Percentiles rank a stretch among this genome's conserved stretches.
Conservation (phyloP, 2,888 invertebrate genomes). For the Xestia rhomboidea region DNA sequence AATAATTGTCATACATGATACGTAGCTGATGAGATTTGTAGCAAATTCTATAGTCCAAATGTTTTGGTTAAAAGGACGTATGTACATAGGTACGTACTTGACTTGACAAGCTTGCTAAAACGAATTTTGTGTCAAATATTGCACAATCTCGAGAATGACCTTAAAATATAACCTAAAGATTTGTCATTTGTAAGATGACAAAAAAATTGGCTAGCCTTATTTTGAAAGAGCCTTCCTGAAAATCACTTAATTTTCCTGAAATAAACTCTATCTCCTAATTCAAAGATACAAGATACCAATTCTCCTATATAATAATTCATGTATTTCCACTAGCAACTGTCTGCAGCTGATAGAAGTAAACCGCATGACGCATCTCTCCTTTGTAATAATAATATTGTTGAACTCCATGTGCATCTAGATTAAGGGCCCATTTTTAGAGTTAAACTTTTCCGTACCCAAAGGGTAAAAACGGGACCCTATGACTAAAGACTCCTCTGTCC, state of each 20-base stretch:
- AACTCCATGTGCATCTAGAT: not conserved
- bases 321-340: not conserved
- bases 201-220: no score
- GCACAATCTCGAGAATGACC: not conserved
- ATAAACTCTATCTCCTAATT: not conserved
- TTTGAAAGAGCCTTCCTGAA: not conserved
- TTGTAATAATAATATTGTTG: not conserved
- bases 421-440: no score
- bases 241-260: not conserved
- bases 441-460: no score
- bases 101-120: no score
- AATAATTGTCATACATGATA: constrained; percentile 45
- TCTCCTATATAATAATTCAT: not conserved
- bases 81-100: no score
- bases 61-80: not conserved
- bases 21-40: constrained; percentile 22
- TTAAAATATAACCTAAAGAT: not conserved
- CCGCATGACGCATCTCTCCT: not conserved
- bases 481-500: no score
- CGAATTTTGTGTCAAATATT: not conserved
- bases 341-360: not conserved
- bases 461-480: no score
- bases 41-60: not conserved
- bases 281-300: not conserved
- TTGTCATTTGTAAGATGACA: no score